These are phyloP conservation scores for Rotaria sp. DNA, from an alignment of 2,888 invertebrate genomes.

Conservation along the genomic window DNA sequence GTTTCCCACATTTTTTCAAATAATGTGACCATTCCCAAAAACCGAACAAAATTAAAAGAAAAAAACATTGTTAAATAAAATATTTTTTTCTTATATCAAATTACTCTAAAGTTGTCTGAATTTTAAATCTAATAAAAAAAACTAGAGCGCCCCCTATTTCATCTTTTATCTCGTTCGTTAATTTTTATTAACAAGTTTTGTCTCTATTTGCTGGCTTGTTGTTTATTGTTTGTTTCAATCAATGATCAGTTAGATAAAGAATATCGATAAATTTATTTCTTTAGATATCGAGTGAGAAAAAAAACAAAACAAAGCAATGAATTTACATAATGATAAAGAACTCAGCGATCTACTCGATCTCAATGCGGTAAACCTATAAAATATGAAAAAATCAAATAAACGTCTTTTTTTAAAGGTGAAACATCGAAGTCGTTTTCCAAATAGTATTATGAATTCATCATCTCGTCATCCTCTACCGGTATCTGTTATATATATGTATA, in stretches of 20 bases:
- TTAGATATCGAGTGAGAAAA: neutral
- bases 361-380: neutral
- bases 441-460: neutral
- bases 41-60: too few relatives aligned
- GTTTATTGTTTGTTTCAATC: neutral
- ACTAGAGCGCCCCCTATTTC: neutral
- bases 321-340: constrained; percentile 26
- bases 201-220: neutral
- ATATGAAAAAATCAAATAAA: neutral
- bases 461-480: neutral
- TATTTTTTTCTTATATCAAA: too few relatives aligned
- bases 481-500: neutral
- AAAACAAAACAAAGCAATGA: neutral
- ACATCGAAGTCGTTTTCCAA: constrained; percentile 10
- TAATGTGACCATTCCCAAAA: neutral
- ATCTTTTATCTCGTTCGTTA: neutral
- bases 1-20: neutral
- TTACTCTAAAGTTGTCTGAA: too few relatives aligned
- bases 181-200: neutral
- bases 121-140: neutral
- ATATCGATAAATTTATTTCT: neutral
- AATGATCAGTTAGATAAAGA: neutral
- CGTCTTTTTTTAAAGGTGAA: neutral
- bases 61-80: neutral
- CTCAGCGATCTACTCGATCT: constrained; percentile 16